Evolutionary conservation across 2,113 vertebrate species (phyloP).

Genomic region (Gymnocephalus cernua): DNA sequence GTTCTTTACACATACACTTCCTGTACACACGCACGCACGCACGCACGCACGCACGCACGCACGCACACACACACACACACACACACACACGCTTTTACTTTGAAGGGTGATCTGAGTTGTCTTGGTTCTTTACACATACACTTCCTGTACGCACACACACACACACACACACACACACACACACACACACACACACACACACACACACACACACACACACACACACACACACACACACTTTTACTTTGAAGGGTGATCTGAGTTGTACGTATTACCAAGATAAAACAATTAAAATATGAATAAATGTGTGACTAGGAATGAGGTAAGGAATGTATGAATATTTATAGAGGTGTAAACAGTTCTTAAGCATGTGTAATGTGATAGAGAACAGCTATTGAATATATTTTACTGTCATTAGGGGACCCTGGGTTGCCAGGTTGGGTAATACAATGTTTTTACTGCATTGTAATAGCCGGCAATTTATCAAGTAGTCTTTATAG

Average conservation of each 20-base stretch:
- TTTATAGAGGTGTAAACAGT: too few species aligned
- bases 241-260: slow-evolving; percentile 26
- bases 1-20: slow-evolving; percentile 18
- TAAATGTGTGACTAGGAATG: too few species aligned
- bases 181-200: too few species aligned
- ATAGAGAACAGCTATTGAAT: neutral
- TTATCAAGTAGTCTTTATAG: neutral
- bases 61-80: too few species aligned
- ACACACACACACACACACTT: neutral
- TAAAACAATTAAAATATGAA: too few species aligned
- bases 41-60: too few species aligned
- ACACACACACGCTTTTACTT: slow-evolving; percentile 2
- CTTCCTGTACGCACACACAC: too few species aligned
- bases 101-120: slow-evolving; percentile 11
- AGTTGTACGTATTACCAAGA: neutral
- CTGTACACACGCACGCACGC: too few species aligned
- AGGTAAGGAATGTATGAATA: too few species aligned
- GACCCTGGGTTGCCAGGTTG: slow-evolving; percentile 11
- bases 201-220: too few species aligned
- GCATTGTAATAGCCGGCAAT: neutral
- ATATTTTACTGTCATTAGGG: neutral
- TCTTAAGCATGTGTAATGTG: too few species aligned
- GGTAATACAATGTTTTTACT: neutral
- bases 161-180: too few species aligned
- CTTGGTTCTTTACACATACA: slow-evolving; percentile 21